A percentile compares a stretch with the other conserved stretches of the same genome.
phyloP scores from a whole-genome alignment of 2,797 vertebrate species.

The Mycteria americana region DNA sequence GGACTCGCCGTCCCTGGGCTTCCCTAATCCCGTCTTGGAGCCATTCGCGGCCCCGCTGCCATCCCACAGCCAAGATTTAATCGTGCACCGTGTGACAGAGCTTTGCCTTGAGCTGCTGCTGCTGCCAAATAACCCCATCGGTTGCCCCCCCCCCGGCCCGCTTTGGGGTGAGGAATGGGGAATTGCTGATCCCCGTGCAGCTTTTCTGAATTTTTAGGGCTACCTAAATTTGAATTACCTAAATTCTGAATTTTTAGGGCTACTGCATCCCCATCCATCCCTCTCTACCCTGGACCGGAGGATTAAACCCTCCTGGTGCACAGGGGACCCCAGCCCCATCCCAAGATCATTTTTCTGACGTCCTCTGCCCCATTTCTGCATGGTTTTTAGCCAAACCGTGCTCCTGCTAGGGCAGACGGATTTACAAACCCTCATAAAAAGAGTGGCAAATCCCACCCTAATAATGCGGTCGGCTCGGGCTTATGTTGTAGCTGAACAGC shows the following conservation, averaged over 20 bases:
- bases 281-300: background rate
- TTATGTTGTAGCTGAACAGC: background rate
- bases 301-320: rapidly evolving
- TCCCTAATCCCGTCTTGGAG: background rate
- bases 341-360: background rate
- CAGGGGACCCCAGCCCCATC: background rate
- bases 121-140: background rate
- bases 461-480: rapidly evolving
- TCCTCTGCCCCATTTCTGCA: background rate
- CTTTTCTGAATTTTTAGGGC: too few relatives aligned
- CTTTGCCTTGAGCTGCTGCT: background rate
- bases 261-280: rapidly evolving
- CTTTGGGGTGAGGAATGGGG: background rate
- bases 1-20: rapidly evolving
- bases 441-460: background rate
- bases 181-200: background rate
- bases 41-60: background rate
- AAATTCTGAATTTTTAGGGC: too few relatives aligned
- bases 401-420: rapidly evolving
- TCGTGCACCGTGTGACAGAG: background rate
- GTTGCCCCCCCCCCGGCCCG: rapidly evolving
- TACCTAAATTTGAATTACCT: background rate
- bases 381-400: rapidly evolving
- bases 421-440: rapidly evolving
- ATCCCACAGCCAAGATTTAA: background rate